phyloP scores from a whole-genome alignment of 92 coral and sea anemone genomes.

The Bergia puertoricense region DNA sequence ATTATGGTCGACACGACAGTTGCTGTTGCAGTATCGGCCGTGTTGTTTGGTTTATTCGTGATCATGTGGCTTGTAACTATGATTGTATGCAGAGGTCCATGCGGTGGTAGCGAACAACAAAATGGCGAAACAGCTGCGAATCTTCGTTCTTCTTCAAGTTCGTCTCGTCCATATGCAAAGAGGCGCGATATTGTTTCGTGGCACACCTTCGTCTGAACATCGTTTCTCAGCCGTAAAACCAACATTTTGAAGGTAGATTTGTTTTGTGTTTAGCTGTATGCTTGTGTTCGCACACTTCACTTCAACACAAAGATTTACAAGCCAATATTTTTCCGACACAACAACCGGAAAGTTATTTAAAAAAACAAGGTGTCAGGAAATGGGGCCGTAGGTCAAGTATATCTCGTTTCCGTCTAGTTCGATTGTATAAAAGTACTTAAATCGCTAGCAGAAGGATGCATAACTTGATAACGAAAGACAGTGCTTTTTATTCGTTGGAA shows the following conservation, averaged over 20 bases:
- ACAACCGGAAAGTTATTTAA: not conserved
- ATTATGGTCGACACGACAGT: slow-evolving; percentile 25
- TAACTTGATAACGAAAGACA: not conserved
- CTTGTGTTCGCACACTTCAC: not conserved
- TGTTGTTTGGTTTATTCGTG: slow-evolving; percentile 30
- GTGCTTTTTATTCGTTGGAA: not conserved
- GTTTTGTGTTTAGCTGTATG: not conserved
- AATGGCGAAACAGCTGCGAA: not conserved
- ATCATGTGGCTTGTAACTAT: slow-evolving; percentile 15
- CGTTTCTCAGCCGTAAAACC: not conserved
- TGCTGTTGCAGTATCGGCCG: slow-evolving; percentile 22
- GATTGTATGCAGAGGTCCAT: slow-evolving; percentile 10
- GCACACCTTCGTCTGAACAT: slow-evolving; percentile 23
- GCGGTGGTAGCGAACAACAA: not conserved
- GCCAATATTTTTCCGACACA: not conserved
- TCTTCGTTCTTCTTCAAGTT: not conserved
- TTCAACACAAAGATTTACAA: not conserved
- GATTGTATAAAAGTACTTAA: too few species aligned
- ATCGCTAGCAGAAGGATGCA: too few species aligned
- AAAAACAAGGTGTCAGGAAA: too few species aligned
- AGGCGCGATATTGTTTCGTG: slow-evolving; percentile 15
- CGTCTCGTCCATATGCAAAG: slow-evolving; percentile 18
- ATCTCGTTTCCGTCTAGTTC: not conserved
- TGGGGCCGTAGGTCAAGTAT: not conserved
- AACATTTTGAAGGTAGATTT: not conserved